Evolutionary conservation across 2,888 invertebrate genomes (phyloP).

Genomic region (Ametastegia equiseti): DNA sequence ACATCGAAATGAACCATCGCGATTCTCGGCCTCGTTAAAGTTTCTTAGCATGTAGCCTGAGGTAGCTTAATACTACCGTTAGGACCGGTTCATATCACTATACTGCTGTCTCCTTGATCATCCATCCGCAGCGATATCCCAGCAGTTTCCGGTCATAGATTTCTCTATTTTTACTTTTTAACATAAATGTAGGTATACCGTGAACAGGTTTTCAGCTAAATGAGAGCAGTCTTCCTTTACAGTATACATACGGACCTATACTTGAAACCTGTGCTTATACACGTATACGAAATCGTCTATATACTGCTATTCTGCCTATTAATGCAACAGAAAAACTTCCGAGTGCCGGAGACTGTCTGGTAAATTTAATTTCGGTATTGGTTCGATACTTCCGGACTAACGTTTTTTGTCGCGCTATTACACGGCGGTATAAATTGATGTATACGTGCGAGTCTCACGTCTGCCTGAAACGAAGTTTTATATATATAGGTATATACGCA

Average conservation of each 20-base stretch:
- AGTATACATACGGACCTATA: not conserved
- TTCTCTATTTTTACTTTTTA: conserved; percentile 9
- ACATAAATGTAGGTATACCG: not conserved
- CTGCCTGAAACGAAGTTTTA: not conserved
- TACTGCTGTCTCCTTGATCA: conserved; percentile 25
- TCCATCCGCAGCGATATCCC: conserved; percentile 6
- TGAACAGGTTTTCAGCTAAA: not conserved
- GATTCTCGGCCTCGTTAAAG: conserved; percentile 28
- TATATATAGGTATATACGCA: no score
- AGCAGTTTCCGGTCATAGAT: not conserved
- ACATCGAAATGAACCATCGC: not conserved
- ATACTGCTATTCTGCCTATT: not conserved
- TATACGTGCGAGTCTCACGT: not conserved
- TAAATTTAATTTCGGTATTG: not conserved
- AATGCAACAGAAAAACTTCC: not conserved
- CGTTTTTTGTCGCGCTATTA: not conserved
- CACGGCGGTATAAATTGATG: not conserved
- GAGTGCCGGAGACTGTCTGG: not conserved
- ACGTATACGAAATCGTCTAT: not conserved
- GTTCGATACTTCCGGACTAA: not conserved
- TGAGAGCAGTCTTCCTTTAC: not conserved
- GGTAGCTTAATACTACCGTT: conserved; percentile 34
- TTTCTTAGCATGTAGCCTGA: conserved; percentile 14
- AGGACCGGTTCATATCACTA: conserved; percentile 34
- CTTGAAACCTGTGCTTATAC: no score